Evolutionary conservation across 2,113 vertebrate genomes (phyloP).

Genomic region (Setophaga kirtlandii): DNA sequence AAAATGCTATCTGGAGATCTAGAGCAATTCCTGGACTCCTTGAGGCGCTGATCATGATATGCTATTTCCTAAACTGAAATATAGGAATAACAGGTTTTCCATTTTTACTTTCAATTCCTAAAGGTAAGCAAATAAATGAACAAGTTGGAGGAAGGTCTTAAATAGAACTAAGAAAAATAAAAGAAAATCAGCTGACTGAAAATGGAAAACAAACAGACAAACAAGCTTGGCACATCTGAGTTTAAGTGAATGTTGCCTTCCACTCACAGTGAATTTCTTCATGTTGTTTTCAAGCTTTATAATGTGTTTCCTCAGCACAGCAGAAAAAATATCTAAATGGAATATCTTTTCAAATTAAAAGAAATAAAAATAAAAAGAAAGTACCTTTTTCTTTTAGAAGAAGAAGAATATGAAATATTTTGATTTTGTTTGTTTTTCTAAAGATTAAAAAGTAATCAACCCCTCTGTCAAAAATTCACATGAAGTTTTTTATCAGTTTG

Average conservation of each 20-base stretch:
- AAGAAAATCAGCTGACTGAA: not conserved
- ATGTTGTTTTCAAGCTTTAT: conserved; percentile 1
- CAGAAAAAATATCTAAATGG: not conserved
- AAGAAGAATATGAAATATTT: not conserved
- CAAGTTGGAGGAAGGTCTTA: not conserved
- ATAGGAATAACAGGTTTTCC: not conserved
- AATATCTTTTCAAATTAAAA: not conserved
- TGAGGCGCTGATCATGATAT: not conserved
- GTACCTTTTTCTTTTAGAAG: not conserved
- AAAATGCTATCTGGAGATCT: not conserved
- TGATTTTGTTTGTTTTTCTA: not conserved
- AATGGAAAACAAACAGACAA: conserved; percentile 38
- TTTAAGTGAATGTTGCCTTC: not conserved
- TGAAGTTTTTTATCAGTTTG: not conserved
- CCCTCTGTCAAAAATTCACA: not conserved
- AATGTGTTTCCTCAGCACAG: not conserved
- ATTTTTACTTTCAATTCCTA: not conserved
- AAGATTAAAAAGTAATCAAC: not conserved
- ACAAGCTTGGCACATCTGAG: not conserved
- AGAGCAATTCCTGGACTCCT: not conserved
- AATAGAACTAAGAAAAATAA: not conserved
- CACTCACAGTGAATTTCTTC: conserved; percentile 4
- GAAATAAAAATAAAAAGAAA: not conserved
- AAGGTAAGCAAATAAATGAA: conserved; percentile 38
- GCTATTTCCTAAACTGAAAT: not conserved